Conservation (phyloP, 1,140 invertebrate genomes). For the Sarcophaga bullata region DNA sequence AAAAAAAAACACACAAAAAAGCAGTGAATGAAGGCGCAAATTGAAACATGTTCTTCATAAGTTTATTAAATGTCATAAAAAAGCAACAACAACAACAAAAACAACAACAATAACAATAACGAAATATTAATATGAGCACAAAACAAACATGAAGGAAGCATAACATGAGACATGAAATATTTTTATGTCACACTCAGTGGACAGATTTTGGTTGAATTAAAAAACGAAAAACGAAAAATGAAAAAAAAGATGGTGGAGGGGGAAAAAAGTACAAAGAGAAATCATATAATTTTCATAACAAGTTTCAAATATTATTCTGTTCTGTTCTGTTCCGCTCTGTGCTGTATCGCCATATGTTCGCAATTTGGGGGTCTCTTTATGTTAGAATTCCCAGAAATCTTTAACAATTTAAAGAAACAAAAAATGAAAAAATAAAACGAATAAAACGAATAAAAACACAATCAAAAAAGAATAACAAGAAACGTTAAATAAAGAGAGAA, state of each 20-base stretch:
- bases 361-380: not conserved
- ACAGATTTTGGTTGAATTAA: not conserved
- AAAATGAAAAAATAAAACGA: not conserved
- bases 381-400: conserved; percentile 2
- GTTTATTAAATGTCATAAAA: conserved; percentile 3
- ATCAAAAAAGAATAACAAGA: no score
- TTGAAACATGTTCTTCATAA: not conserved
- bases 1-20: no score
- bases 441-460: no score
- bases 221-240: no score
- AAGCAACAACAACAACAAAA: not conserved
- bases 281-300: not conserved
- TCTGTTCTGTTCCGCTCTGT: no score
- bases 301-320: not conserved
- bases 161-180: not conserved
- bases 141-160: no score
- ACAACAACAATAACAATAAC: not conserved
- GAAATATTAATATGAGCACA: no score
- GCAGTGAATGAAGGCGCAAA: not conserved
- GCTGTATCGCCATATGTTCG: not conserved
- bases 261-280: not conserved
- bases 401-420: conserved; percentile 3
- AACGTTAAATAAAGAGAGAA: no score
- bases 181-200: not conserved
- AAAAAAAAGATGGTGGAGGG: not conserved